Evolutionary conservation across 2,888 invertebrate species (phyloP).

Genomic region (Strigamia crassipes): DNA sequence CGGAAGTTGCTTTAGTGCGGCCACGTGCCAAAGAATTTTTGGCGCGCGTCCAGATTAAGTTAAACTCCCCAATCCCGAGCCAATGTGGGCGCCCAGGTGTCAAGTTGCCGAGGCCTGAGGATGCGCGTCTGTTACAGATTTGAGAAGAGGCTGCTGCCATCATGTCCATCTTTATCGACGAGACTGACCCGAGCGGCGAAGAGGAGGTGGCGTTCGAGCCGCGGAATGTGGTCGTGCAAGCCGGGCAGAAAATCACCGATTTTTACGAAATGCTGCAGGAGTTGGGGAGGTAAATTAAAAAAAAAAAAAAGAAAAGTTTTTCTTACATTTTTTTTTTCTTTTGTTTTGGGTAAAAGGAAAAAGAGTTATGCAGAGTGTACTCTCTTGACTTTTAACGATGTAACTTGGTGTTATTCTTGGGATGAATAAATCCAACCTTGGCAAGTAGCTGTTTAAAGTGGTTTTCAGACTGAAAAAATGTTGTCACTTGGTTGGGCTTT

Average conservation of each 20-base stretch:
- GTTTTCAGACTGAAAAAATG: neutral
- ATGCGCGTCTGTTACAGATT: slow-evolving; percentile 25
- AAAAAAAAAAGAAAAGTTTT: no score
- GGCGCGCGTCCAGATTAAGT: neutral
- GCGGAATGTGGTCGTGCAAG: slow-evolving; percentile 82
- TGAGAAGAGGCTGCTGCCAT: slow-evolving; percentile 26
- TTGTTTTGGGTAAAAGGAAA: neutral
- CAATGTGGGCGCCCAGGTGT: slow-evolving; percentile 30
- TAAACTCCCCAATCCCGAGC: neutral
- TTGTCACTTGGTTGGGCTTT: neutral
- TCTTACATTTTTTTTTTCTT: neutral
- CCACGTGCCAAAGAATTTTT: slow-evolving; percentile 16
- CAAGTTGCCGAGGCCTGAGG: neutral
- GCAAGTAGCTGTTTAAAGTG: slow-evolving; percentile 4
- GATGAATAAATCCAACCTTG: slow-evolving; percentile 20
- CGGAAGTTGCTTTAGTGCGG: neutral
- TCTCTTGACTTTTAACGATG: neutral
- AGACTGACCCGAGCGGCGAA: slow-evolving; percentile 11
- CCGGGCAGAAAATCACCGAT: slow-evolving; percentile 82
- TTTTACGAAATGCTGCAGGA: slow-evolving; percentile 85
- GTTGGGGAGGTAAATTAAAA: slow-evolving; percentile 85
- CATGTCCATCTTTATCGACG: slow-evolving; percentile 41
- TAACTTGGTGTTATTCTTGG: slow-evolving; percentile 6
- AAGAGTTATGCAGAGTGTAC: neutral
- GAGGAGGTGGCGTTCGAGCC: slow-evolving; percentile 82